Conservation (phyloP, 2,797 vertebrate species). For the Sebastes reedi region DNA sequence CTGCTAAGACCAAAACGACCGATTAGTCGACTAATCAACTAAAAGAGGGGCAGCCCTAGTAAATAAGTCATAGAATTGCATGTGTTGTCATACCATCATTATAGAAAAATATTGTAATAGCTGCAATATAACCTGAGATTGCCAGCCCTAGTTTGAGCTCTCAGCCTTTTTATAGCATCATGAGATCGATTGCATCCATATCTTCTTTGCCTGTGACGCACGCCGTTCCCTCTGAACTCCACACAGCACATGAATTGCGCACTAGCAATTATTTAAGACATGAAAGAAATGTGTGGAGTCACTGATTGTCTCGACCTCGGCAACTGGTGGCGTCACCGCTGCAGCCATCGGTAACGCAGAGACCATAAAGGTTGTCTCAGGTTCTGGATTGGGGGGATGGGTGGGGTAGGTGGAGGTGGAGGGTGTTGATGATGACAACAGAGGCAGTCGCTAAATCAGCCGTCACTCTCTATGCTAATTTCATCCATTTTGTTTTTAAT, state of each 20-base stretch:
- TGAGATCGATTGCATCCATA: neutral
- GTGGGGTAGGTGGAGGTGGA: neutral
- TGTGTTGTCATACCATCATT: neutral
- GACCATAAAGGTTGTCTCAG: conserved; percentile 50
- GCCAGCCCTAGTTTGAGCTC: neutral
- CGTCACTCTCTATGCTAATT: conserved; percentile 83
- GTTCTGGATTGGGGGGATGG: conserved; percentile 29
- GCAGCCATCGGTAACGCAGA: conserved; percentile 44
- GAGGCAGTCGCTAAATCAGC: conserved; percentile 80
- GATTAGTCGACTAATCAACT: too few species aligned
- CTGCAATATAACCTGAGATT: neutral
- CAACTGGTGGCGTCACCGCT: conserved; percentile 39
- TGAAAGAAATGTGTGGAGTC: conserved; percentile 1
- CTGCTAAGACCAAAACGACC: too few species aligned
- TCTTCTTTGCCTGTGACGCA: neutral
- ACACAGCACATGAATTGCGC: neutral
- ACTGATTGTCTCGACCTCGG: conserved; percentile 39
- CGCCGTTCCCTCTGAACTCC: neutral
- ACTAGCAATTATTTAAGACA: conserved; percentile 10
- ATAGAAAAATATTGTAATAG: neutral
- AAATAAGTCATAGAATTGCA: neutral
- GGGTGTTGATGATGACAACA: conserved; percentile 71
- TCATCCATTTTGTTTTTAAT: conserved; percentile 87
- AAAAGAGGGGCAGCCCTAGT: too few species aligned
- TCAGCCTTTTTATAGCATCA: neutral